Evolutionary conservation across 2,113 vertebrate genomes (phyloP), one percentile per base, ranked within the genome.

Genomic region (Orthonyx spaldingii): DNA sequence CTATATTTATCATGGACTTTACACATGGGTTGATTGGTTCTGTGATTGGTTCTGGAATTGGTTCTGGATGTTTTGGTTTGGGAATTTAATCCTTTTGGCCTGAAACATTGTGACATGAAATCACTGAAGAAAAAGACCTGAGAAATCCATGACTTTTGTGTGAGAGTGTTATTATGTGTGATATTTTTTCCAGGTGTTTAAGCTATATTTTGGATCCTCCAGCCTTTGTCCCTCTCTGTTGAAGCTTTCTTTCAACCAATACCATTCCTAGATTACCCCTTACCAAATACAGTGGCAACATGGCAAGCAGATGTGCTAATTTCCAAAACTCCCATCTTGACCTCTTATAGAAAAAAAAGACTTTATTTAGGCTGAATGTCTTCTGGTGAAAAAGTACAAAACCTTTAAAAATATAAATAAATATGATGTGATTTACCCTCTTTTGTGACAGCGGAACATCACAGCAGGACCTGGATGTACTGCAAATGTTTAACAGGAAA

Each of bases 401-500:
- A 57, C 2, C 4, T 76, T 57, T 49, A 33, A 63, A 55, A 82
- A 93, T 6, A 44, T 17, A 71, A 81, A 78, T 17, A 55, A 89
- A 59, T 44, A 59, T 30, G 4, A 41, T 85, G 16, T 14, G 16
- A 56, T 85, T 71, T 68, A 23, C 17, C 15, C 9, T 82, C 52
- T 74, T 89, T 56, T 85, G 28, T 85, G 81, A 47, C 46, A 61
- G 12, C 11, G 0, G 66, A 76, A 57, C 10, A 61, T 77, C 88
- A 76, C 92, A 97, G 75, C 71, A 93, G 82, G 82, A 80, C n/a
- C 41, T 88, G 75, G 75, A 93, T 85, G 5, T 76, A 87, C 47
- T 71, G 57, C 11, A 79, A 89, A 81, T 82, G 78, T 94, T 94
- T 84, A 66, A 83, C 64, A 87, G 93, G 93, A 93, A 91, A 90